phyloP scores from a whole-genome alignment of 2,797 vertebrate species.

The Leptoclinus maculatus region DNA sequence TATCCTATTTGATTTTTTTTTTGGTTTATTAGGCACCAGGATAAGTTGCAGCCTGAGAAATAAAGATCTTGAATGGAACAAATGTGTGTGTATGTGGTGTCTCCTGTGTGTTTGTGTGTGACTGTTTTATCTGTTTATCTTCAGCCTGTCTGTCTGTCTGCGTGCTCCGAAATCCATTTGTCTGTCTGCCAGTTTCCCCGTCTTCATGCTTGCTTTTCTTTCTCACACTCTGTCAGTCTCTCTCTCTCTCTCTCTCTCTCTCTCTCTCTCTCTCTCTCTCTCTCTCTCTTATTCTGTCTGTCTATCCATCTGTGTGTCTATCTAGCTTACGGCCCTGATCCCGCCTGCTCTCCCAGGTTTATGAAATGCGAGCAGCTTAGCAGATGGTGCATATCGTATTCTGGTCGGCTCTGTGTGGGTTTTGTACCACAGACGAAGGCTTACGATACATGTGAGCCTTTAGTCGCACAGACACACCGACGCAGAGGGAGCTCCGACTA shows the following conservation, averaged over 20 bases:
- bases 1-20: not conserved
- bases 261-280: slow-evolving; percentile 9
- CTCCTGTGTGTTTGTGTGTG: slow-evolving; percentile 18
- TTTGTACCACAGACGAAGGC: slow-evolving; percentile 80
- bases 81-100: not conserved
- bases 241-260: too few relatives aligned
- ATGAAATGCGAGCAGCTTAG: slow-evolving; percentile 79
- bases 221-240: slow-evolving; percentile 36
- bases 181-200: slow-evolving; percentile 46
- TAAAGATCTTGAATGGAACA: not conserved
- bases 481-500: slow-evolving; percentile 68
- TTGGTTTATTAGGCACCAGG: not conserved
- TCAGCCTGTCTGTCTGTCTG: slow-evolving; percentile 39
- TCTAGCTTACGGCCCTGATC: slow-evolving; percentile 76
- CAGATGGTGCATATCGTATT: slow-evolving; percentile 82
- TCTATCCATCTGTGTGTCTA: slow-evolving; percentile 75
- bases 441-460: slow-evolving; percentile 79
- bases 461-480: slow-evolving; percentile 70
- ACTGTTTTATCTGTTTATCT: slow-evolving; percentile 56
- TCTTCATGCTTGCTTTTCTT: slow-evolving; percentile 20
- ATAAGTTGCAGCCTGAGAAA: not conserved
- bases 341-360: slow-evolving; percentile 78
- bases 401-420: slow-evolving; percentile 75
- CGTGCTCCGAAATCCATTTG: slow-evolving; percentile 47
- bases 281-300: slow-evolving; percentile 25